Percentiles rank a stretch among this genome's conserved stretches.
Conservation (phyloP, 2,797 vertebrate genomes). For the Emys orbicularis region DNA sequence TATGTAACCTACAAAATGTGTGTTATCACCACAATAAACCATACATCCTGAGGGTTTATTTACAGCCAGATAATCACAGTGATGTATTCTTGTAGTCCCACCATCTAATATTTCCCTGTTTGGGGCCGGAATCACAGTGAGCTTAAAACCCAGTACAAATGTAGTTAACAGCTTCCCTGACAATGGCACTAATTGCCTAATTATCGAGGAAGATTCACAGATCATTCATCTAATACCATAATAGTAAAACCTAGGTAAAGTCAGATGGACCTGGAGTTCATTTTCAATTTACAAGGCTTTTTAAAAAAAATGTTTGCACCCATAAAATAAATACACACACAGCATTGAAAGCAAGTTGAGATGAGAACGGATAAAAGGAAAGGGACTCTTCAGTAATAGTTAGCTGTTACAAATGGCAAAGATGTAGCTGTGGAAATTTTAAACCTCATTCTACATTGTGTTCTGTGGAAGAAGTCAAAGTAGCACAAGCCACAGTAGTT, state of each 20-base stretch:
- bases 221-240: constrained; percentile 16
- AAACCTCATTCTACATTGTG: constrained; percentile 54
- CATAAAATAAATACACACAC: constrained; percentile 61
- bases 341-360: constrained; percentile 55
- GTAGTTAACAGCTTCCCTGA: constrained; percentile 53
- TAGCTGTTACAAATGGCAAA: constrained; percentile 56
- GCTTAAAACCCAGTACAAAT: constrained; percentile 57
- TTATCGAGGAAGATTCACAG: constrained; percentile 74
- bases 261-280: constrained; percentile 60
- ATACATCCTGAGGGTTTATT: constrained; percentile 74
- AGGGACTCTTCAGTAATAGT: constrained; percentile 50
- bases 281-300: constrained; percentile 66
- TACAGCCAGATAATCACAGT: constrained; percentile 73
- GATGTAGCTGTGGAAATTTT: constrained; percentile 3
- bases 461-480: background rate
- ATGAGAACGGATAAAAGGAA: constrained; percentile 60
- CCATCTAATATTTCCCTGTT: constrained; percentile 34
- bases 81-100: constrained; percentile 36
- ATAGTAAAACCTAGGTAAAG: constrained; percentile 58
- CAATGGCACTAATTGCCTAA: constrained; percentile 55
- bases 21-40: constrained; percentile 80
- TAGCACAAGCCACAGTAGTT: background rate
- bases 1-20: constrained; percentile 76
- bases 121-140: constrained; percentile 38
- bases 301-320: constrained; percentile 17